Percentiles rank a stretch among this genome's conserved stretches.
phyloP scores from a whole-genome alignment of 2,888 invertebrate genomes.

The Callinectes sapidus region DNA sequence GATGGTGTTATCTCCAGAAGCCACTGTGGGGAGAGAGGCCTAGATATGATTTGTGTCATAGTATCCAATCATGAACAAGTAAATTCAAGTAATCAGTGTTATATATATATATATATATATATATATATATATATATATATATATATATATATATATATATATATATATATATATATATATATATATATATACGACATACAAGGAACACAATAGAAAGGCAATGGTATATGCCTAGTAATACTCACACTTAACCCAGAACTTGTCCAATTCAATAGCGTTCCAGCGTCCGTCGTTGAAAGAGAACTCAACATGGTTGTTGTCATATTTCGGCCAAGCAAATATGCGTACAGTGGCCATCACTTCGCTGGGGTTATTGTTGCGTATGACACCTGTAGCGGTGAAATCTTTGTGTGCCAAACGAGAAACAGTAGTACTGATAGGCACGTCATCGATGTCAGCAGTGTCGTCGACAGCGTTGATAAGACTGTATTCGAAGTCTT shows the following conservation, averaged over 20 bases:
- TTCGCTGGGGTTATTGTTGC: conserved; percentile 71
- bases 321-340: conserved; percentile 74
- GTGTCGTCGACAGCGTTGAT: conserved; percentile 75
- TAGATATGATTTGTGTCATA: not conserved
- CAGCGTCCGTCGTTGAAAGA: conserved; percentile 73
- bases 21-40: conserved; percentile 75
- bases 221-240: not conserved
- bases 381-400: conserved; percentile 73
- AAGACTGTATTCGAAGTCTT: conserved; percentile 74
- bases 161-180: too few species aligned
- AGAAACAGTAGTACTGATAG: conserved; percentile 69
- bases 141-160: too few species aligned
- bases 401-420: conserved; percentile 74
- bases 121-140: too few species aligned
- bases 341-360: conserved; percentile 73
- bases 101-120: too few species aligned
- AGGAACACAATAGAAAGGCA: not conserved
- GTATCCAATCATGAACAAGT: too few species aligned
- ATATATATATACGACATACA: too few species aligned
- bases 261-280: conserved; percentile 73
- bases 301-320: conserved; percentile 73
- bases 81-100: not conserved
- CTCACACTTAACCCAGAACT: conserved; percentile 73
- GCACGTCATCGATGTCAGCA: conserved; percentile 65
- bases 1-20: conserved; percentile 82